These are phyloP conservation scores for Pampusana beccarii DNA, from an alignment of 2,113 vertebrate species.

Conservation along the genomic window DNA sequence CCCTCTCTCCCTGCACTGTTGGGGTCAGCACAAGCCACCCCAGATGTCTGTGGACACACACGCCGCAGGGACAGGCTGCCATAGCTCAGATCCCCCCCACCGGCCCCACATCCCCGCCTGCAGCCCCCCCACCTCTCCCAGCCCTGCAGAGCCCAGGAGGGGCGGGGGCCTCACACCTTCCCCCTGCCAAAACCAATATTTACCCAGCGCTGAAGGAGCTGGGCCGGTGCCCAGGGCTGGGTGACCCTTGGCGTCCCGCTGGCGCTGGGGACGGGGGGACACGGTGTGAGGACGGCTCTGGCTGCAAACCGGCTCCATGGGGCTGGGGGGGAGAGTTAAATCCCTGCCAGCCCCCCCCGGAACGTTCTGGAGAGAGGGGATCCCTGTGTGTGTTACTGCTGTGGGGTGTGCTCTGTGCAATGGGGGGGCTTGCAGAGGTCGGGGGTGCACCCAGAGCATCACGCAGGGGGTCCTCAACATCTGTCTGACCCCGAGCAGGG, in stretches of 20 bases:
- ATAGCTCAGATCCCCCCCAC: neutral
- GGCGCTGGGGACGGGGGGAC: neutral
- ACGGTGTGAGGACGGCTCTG: too few species aligned
- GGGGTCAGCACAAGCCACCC: neutral
- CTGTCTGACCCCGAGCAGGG: neutral
- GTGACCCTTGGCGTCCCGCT: neutral
- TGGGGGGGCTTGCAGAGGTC: neutral
- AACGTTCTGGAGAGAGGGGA: neutral
- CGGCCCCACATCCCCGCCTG: accelerated
- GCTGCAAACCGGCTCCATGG: neutral
- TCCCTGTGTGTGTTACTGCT: neutral
- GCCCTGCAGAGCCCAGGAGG: neutral
- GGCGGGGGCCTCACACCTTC: neutral
- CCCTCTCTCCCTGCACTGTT: neutral
- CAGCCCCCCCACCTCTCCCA: accelerated
- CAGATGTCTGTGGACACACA: neutral
- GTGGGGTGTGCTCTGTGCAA: neutral
- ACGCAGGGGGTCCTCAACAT: neutral
- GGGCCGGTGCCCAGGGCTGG: neutral
- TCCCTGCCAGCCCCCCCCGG: neutral
- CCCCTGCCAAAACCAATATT: neutral
- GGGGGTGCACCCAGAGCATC: neutral
- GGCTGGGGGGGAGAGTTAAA: neutral
- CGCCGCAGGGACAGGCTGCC: neutral
- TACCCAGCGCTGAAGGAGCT: neutral